Evolutionary conservation across 2,888 invertebrate genomes (phyloP), one percentile per base, ranked within the genome.

Genomic region (Drosophila colorata): DNA sequence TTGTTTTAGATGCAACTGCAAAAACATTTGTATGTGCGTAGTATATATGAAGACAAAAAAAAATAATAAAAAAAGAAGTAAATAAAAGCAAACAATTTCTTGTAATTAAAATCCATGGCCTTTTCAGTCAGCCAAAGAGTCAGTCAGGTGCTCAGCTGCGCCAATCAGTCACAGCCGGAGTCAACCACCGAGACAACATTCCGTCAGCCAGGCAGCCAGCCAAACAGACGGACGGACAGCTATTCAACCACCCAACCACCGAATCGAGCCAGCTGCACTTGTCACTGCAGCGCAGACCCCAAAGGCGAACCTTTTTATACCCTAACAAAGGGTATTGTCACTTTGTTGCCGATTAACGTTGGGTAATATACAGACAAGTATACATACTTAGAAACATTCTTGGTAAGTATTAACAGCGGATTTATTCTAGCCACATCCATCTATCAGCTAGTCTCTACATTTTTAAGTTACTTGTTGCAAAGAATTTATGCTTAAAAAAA

Each of bases 71-170:
- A 35, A 52, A 47, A 57, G 41, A 23, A 1, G 46, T 43, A 60
- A 70, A 71, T 70, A 65, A 80, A 87, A 66, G 87, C 89, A 87
- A 88, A 88, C 84, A 88, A 88, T 87, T 88, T 87, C 87, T 88
- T 88, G 82, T 83, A 83, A 83, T 83, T 83, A 83, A 88, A 88
- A 88, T 88, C 88, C 87, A 88, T 88, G 87, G 87, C 81, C 88
- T 71, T 84, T 83, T 71, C 87, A 83, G 71, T 67, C 74, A 63
- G 61, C 56, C 67, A 78, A 57, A 64, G 82, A 83, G 69, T 87
- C 82, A 83, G 82, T 83, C 82, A 83, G 88, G 87, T 83, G 82
- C 82, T 80, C 88, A 84, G 84, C 71, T 77, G 84, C 87, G 88
- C 89, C 82, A 88, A 83, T 83, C 89, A 83, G 87, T 83, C 82